Evolutionary conservation across 92 coral and sea anemone species (phyloP).

Genomic region (Epizoanthus ramosus): DNA sequence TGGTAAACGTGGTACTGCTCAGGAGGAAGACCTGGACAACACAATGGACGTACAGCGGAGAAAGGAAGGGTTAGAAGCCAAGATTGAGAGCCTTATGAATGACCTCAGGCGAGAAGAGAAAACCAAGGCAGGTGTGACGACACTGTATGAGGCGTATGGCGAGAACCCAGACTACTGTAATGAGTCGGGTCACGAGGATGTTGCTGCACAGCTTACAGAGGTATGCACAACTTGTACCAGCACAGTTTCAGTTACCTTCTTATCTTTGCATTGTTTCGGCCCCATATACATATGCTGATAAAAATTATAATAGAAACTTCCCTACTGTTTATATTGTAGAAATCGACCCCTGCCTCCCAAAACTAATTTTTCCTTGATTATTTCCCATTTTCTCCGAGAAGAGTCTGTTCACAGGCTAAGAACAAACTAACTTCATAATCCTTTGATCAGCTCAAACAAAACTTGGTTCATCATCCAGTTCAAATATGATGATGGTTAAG

Average conservation of each 20-base stretch:
- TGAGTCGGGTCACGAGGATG: conserved; percentile 92
- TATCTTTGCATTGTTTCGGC: too few species aligned
- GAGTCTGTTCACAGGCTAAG: too few species aligned
- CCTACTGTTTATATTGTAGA: too few species aligned
- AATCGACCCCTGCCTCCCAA: too few species aligned
- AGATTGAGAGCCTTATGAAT: conserved; percentile 69
- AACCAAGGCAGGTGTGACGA: conserved; percentile 85
- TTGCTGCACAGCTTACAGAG: conserved; percentile 85
- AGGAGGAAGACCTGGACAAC: conserved; percentile 93
- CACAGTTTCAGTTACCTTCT: not conserved
- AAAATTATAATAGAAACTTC: too few species aligned
- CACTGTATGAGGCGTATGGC: conserved; percentile 82
- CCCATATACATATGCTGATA: too few species aligned
- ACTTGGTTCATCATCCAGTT: too few species aligned
- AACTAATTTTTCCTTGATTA: too few species aligned
- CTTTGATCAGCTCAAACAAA: too few species aligned
- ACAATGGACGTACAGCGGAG: conserved; percentile 84
- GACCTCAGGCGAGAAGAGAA: conserved; percentile 84
- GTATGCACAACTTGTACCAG: conserved; percentile 32
- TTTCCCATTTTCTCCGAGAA: too few species aligned
- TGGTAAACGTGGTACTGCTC: not conserved
- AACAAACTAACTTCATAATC: too few species aligned
- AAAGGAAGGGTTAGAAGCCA: conserved; percentile 73
- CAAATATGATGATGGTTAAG: too few species aligned
- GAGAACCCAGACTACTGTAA: conserved; percentile 85